Evolutionary conservation across 1,140 invertebrate genomes (phyloP), one percentile per base, ranked within the genome.

Genomic region (Drosophila punjabiensis): DNA sequence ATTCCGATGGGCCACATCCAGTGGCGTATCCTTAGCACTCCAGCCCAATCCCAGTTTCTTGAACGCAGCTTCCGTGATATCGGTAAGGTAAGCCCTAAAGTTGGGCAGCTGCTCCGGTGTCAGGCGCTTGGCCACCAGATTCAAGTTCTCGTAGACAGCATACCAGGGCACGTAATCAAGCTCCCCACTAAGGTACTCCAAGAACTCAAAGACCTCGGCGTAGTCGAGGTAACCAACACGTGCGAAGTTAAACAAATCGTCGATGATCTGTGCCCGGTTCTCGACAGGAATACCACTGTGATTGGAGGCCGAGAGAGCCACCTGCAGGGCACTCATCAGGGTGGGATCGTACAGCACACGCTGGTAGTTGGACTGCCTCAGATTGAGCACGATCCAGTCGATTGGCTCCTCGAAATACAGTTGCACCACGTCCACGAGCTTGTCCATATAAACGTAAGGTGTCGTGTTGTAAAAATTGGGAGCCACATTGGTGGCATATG

Each of bases 211-310:
- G 1, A 95, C 93, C 2, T 94, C 74, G 0, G 78, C 71, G 47
- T 95, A 95, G 20, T 93, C 55, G 20, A 96, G 69, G 18, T 94
- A 88, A 33, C 93, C 94, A 53, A 94, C 94, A 45, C 94, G 93
- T 0, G 96, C 96, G 50, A 97, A 94, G 75, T 95, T 95, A 60
- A 96, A 95, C 3, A 95, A 94, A 92, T 98, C 97, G 79, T 98
- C 96, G 3, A 98, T 91, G 2, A 97, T 93, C 82, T 97, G 96
- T 0, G 96, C 97, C 62, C 97, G 93, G 93, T 97, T 98, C 6
- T 96, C 92, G 0, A 94, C 79, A 52, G 96, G 94, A 67, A 98
- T 96, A 3, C 78, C 83, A 3, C 88, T 76, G 74, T 94, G 94
- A 32, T 93, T 77, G 0, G 76, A 63, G 28, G 73, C 82, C 2